Evolutionary conservation across 2,113 vertebrate species (phyloP).

Genomic region (Aphelocoma coerulescens): DNA sequence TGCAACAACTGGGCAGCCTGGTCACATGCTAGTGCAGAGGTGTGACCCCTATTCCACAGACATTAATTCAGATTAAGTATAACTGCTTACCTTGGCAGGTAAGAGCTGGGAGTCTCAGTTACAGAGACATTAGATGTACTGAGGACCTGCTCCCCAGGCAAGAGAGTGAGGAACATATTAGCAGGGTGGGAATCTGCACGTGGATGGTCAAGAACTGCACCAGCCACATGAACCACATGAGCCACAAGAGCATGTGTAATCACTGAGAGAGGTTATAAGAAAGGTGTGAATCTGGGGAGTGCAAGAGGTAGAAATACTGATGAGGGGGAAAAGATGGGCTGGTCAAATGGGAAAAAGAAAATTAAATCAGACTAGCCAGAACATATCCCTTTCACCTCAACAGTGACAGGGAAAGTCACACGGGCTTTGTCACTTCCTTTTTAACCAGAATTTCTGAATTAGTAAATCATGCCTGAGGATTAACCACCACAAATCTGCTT

Average conservation of each 20-base stretch:
- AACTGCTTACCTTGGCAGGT: background rate
- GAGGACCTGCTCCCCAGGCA: background rate
- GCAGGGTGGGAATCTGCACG: background rate
- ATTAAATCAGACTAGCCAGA: background rate
- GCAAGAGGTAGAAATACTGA: background rate
- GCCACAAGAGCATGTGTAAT: rapidly evolving
- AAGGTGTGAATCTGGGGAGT: background rate
- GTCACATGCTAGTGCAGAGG: background rate
- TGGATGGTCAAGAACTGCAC: background rate
- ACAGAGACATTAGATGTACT: background rate
- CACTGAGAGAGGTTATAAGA: background rate
- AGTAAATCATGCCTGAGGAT: background rate
- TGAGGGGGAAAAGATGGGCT: background rate
- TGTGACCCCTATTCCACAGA: background rate
- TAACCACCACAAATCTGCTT: background rate
- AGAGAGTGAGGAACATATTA: background rate
- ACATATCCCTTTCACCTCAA: background rate
- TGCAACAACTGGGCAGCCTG: background rate
- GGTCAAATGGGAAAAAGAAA: background rate
- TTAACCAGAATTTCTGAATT: background rate
- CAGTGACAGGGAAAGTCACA: background rate
- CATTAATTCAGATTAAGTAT: background rate
- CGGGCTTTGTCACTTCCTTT: background rate
- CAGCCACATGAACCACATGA: background rate
- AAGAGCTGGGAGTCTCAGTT: background rate